These are phyloP conservation scores for Drosophila barbarae DNA, from an alignment of 2,888 invertebrate species.

Conservation along the genomic window DNA sequence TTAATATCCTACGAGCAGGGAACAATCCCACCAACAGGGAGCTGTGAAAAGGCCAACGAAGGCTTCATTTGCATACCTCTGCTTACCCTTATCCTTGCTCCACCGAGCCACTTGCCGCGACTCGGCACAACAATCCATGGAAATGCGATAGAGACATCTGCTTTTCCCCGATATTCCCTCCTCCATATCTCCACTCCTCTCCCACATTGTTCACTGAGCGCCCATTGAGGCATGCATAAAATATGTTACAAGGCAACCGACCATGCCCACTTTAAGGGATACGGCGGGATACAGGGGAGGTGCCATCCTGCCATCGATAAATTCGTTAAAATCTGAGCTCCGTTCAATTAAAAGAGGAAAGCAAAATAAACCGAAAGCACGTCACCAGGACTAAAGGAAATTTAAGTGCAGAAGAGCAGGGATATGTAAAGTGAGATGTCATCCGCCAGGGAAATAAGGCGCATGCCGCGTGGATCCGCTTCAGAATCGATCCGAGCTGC, in stretches of 20 bases:
- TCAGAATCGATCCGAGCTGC: constrained; percentile 25
- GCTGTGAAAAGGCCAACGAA: constrained; percentile 11
- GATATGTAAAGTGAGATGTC: constrained; percentile 32
- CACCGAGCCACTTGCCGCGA: constrained; percentile 13
- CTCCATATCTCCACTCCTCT: neutral
- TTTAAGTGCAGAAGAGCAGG: constrained; percentile 23
- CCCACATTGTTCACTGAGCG: constrained; percentile 42
- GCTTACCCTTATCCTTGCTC: neutral
- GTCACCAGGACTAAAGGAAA: constrained; percentile 25
- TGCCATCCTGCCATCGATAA: constrained; percentile 29
- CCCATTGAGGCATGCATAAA: constrained; percentile 48
- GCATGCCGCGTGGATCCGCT: constrained; percentile 1
- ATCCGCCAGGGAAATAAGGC: constrained; percentile 8
- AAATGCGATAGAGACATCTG: constrained; percentile 34
- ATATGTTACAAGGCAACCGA: constrained; percentile 46
- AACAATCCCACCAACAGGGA: constrained; percentile 7
- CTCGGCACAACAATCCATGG: constrained; percentile 13
- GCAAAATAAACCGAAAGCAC: constrained; percentile 18
- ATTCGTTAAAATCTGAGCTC: constrained; percentile 39
- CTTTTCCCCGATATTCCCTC: neutral
- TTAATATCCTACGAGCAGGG: constrained; percentile 23
- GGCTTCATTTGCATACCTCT: constrained; percentile 29
- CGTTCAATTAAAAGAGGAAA: constrained; percentile 37
- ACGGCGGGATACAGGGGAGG: constrained; percentile 1
- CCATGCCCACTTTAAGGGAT: constrained; percentile 15